Conservation (phyloP, 1,140 invertebrate genomes). For the Diorhabda carinulata region DNA sequence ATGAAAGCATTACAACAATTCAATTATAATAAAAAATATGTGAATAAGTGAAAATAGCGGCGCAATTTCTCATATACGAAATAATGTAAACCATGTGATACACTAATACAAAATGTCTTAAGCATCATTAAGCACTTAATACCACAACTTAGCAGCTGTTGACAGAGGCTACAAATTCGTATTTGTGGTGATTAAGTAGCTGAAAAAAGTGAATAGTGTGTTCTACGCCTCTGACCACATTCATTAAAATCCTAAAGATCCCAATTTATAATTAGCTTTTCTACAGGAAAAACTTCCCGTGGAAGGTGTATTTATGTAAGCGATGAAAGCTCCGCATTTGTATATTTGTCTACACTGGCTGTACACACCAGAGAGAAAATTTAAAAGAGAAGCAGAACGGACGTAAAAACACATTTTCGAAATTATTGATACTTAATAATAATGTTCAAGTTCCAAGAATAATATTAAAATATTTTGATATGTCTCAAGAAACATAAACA, state of each 20-base stretch:
- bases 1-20: too few relatives aligned
- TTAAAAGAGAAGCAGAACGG: neutral
- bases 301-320: conserved; percentile 2
- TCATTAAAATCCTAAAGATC: neutral
- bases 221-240: too few relatives aligned
- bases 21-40: too few relatives aligned
- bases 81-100: too few relatives aligned
- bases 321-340: neutral
- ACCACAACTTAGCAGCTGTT: too few relatives aligned
- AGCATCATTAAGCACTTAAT: too few relatives aligned
- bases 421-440: conserved; percentile 17
- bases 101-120: too few relatives aligned
- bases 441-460: conserved; percentile 17
- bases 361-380: neutral
- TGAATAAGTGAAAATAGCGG: too few relatives aligned
- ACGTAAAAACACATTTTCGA: conserved; percentile 4
- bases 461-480: conserved; percentile 23
- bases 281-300: neutral
- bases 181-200: too few relatives aligned
- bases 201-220: too few relatives aligned
- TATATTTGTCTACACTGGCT: neutral
- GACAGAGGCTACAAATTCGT: too few relatives aligned
- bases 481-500: conserved; percentile 18
- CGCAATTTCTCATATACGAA: too few relatives aligned
- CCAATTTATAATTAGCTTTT: neutral